Conservation (phyloP, 2,888 invertebrate genomes). For the Meganola albula region DNA sequence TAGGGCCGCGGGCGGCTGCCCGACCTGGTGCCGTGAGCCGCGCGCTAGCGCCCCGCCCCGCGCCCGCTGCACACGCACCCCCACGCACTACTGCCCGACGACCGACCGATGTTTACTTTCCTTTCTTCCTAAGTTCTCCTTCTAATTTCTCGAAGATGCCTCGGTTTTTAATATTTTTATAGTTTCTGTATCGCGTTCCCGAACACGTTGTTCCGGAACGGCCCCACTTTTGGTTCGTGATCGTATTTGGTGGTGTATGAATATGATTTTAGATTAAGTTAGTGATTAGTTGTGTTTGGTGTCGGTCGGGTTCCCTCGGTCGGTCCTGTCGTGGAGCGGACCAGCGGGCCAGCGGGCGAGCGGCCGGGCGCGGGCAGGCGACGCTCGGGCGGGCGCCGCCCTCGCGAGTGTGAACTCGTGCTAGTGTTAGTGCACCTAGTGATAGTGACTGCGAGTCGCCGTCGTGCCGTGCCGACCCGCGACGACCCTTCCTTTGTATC, state of each 20-base stretch:
- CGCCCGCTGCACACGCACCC: constrained; percentile 18
- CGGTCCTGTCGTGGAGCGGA: no score
- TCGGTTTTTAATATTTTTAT: constrained; percentile 15
- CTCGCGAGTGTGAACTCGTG: constrained; percentile 37
- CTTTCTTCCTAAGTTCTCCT: no score
- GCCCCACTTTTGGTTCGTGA: no score
- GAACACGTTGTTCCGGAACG: no score
- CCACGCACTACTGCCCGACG: no score
- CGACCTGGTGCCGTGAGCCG: constrained; percentile 77
- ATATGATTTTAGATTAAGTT: not conserved
- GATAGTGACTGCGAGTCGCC: constrained; percentile 37
- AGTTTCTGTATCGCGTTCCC: not conserved
- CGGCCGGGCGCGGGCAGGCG: constrained; percentile 15
- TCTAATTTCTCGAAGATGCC: no score
- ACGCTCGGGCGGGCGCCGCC: constrained; percentile 60
- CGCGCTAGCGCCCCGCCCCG: constrained; percentile 34
- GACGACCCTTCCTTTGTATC: constrained; percentile 7
- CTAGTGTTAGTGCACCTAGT: constrained; percentile 55
- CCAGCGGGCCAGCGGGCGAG: not conserved
- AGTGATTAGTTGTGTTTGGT: no score
- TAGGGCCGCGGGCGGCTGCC: constrained; percentile 79
- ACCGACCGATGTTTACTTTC: no score
- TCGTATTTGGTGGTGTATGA: no score
- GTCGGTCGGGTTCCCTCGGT: no score
- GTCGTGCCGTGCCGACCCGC: constrained; percentile 3